phyloP scores from a whole-genome alignment of 2,888 invertebrate species.

The Euproctis similis region DNA sequence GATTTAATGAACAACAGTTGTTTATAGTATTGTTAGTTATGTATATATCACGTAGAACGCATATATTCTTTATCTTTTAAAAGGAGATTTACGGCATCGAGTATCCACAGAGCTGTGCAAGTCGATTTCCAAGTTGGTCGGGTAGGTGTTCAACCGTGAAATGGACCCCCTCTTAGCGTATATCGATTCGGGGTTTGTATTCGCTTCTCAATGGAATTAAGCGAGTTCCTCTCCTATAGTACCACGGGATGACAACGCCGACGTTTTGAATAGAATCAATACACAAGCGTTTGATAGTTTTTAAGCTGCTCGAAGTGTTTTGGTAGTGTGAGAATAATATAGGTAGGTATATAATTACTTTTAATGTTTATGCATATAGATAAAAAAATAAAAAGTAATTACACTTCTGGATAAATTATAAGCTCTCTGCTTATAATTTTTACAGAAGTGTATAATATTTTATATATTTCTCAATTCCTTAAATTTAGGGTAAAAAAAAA shows the following conservation, averaged over 20 bases:
- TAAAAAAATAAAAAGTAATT: too few species aligned
- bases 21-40: neutral
- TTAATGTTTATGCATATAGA: too few species aligned
- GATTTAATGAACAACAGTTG: neutral
- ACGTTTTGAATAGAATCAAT: slow-evolving; percentile 17
- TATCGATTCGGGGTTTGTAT: slow-evolving; percentile 32
- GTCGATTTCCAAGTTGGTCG: slow-evolving; percentile 25
- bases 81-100: slow-evolving; percentile 13
- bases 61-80: slow-evolving; percentile 14
- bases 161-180: slow-evolving; percentile 35
- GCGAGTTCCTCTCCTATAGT: slow-evolving; percentile 25
- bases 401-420: too few species aligned
- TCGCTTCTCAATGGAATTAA: slow-evolving; percentile 26
- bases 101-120: slow-evolving; percentile 23
- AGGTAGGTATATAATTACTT: too few species aligned
- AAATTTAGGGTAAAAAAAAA: too few species aligned
- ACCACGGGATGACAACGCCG: slow-evolving; percentile 26
- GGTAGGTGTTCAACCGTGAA: slow-evolving; percentile 35
- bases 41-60: slow-evolving; percentile 2
- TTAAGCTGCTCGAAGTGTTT: slow-evolving; percentile 10
- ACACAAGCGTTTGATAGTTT: slow-evolving; percentile 17
- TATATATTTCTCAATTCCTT: too few species aligned
- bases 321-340: too few species aligned
- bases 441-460: too few species aligned
- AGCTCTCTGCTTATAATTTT: too few species aligned